Evolutionary conservation across 2,113 vertebrate species (phyloP), one percentile per base, ranked within the genome.

Genomic region (Cynoglossus semilaevis): DNA sequence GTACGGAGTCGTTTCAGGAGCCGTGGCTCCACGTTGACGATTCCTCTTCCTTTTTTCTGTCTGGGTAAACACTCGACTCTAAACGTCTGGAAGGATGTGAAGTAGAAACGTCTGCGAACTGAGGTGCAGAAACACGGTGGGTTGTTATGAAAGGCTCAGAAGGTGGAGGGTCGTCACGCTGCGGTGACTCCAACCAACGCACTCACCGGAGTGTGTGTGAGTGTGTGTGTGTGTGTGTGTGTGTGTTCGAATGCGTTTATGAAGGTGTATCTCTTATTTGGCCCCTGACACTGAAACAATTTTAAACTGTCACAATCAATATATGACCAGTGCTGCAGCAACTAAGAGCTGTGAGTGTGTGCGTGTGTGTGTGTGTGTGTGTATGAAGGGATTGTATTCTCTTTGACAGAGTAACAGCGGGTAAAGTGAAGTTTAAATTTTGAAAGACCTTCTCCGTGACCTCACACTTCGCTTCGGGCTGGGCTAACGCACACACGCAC

Each of bases 251-350:
- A 14, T 16, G 42, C 0, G 42, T 67, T 56, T 69, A 47, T 69
- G 57, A 68, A 76, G 74, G 72, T 72, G 69, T 57, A 76, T 71
- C 68, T 53, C 51, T 37, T 7, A 49, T 63, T 47, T 64, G 40
- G 48, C 60, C n/a, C 4, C 42, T 16, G 36, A 70, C 77, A 71
- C 66, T 15, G 62, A 79, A 82, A 80, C 80, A 80, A 70, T 82
- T 79, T 82, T 70, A 76, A 82, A 68, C 72, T 80, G 83, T 82
- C 77, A 67, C 55, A 22, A 38, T 59, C 61, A 11, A 76, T 82
- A 80, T 82, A 74, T 72, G 72, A 37, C 71, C 66, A 53, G 46
- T 55, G 60, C 59, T 57, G 60, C 22, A 29, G 22, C 22, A 29
- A 6, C 22, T 29, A 6, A 29, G 6, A 6, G 22, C 22, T 29